Conservation (phyloP, 2,797 vertebrate genomes). For the Botia kubotai region DNA sequence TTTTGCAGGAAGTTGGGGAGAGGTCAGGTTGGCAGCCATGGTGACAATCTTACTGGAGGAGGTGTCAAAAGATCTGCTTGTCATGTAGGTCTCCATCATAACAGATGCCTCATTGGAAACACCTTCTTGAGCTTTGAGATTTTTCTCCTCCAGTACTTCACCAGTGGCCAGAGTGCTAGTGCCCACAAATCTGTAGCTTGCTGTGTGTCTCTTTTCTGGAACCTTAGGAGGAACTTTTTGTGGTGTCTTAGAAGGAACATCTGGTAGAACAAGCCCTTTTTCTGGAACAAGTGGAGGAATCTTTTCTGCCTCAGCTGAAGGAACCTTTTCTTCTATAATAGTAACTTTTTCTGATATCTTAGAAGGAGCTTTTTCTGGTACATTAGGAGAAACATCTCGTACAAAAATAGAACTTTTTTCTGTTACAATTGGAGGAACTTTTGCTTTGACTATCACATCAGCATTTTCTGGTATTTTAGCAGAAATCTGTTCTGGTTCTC, state of each 20-base stretch:
- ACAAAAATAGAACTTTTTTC: background rate
- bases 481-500: background rate
- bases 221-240: conserved; percentile 83
- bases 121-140: conserved; percentile 67
- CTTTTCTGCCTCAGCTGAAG: background rate
- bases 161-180: conserved; percentile 66
- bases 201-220: conserved; percentile 80
- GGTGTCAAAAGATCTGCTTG: conserved; percentile 87
- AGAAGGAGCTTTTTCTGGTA: background rate
- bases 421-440: background rate
- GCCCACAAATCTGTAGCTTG: conserved; percentile 81
- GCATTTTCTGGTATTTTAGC: background rate
- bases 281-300: background rate
- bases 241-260: conserved; percentile 25
- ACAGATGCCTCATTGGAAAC: conserved; percentile 71
- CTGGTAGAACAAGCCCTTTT: background rate
- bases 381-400: background rate
- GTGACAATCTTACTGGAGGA: conserved; percentile 85
- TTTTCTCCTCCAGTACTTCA: conserved; percentile 71
- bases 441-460: no score
- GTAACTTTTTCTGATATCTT: background rate
- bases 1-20: conserved; percentile 63
- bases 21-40: conserved; percentile 76
- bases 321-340: background rate
- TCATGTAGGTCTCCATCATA: conserved; percentile 74